These are phyloP conservation scores for Morone chrysops DNA, from an alignment of 2,113 vertebrate species.

Conservation along the genomic window DNA sequence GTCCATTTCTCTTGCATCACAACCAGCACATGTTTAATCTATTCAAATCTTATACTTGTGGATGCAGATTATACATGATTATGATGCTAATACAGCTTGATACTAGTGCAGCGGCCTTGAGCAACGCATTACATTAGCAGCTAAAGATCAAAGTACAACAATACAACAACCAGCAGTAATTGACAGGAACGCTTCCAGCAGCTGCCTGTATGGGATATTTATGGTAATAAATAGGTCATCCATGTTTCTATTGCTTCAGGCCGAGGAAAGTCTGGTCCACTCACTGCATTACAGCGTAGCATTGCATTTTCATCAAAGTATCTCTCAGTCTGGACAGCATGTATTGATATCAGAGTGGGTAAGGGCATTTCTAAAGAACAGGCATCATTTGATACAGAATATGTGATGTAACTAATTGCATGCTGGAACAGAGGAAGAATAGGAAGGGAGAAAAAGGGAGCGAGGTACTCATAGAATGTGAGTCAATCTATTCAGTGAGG, in stretches of 20 bases:
- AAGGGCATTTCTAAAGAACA: slow-evolving; percentile 47
- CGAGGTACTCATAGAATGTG: slow-evolving; percentile 56
- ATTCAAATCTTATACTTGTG: slow-evolving; percentile 54
- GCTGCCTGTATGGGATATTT: slow-evolving; percentile 71
- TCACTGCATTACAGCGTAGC: slow-evolving; percentile 53
- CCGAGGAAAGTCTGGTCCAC: slow-evolving; percentile 51
- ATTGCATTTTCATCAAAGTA: slow-evolving; percentile 55
- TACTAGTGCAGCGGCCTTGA: slow-evolving; percentile 59
- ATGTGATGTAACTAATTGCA: slow-evolving; percentile 69
- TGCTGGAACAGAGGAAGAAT: slow-evolving; percentile 47
- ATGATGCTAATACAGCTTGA: slow-evolving; percentile 72
- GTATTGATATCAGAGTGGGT: slow-evolving; percentile 37
- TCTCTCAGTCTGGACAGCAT: slow-evolving; percentile 39
- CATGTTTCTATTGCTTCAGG: slow-evolving; percentile 60
- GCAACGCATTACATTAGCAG: slow-evolving; percentile 62
- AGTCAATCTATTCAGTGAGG: slow-evolving; percentile 93
- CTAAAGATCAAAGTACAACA: slow-evolving; percentile 77
- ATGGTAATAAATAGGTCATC: slow-evolving; percentile 75
- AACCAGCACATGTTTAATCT: slow-evolving; percentile 38
- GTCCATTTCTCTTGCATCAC: slow-evolving; percentile 28
- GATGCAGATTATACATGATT: slow-evolving; percentile 66
- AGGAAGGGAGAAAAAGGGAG: slow-evolving; percentile 20
- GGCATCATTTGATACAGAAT: slow-evolving; percentile 53
- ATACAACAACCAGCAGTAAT: slow-evolving; percentile 72
- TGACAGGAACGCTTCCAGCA: slow-evolving; percentile 70